These are phyloP conservation scores for Centropyge bicolor DNA, from an alignment of 2,797 vertebrate species.

Conservation along the genomic window DNA sequence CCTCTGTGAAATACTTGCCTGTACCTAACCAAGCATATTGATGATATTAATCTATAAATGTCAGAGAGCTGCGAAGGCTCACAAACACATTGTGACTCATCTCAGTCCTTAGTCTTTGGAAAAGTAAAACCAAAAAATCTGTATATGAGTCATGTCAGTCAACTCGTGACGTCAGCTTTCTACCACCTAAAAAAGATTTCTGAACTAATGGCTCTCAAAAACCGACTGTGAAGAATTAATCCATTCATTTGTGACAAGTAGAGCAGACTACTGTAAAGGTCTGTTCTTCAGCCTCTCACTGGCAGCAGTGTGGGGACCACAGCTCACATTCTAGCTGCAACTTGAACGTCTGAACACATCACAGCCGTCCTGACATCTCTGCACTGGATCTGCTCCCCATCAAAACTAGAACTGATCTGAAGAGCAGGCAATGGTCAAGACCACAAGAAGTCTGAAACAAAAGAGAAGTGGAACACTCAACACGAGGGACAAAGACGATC, in stretches of 20 bases:
- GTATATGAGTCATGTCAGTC: background rate
- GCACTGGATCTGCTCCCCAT: background rate
- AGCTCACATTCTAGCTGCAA: background rate
- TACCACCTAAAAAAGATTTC: background rate
- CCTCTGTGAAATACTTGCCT: too few relatives aligned
- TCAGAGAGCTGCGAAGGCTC: background rate
- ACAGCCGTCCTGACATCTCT: background rate
- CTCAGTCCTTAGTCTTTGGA: background rate
- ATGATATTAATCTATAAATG: too few relatives aligned
- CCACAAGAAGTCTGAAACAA: too few relatives aligned
- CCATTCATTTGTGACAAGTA: background rate
- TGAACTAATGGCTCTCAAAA: background rate
- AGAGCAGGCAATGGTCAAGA: too few relatives aligned
- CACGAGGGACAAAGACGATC: too few relatives aligned
- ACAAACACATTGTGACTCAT: too few relatives aligned
- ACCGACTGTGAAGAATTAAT: background rate
- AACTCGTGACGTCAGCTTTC: background rate
- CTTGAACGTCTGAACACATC: background rate
- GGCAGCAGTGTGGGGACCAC: background rate
- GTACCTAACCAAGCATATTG: too few relatives aligned
- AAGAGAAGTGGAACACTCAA: too few relatives aligned
- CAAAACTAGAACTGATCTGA: too few relatives aligned
- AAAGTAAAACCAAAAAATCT: conserved; percentile 10
- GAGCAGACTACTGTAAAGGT: background rate
- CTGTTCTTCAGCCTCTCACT: background rate